Conservation (phyloP, 1,140 invertebrate genomes). For the Dryas iulia region DNA sequence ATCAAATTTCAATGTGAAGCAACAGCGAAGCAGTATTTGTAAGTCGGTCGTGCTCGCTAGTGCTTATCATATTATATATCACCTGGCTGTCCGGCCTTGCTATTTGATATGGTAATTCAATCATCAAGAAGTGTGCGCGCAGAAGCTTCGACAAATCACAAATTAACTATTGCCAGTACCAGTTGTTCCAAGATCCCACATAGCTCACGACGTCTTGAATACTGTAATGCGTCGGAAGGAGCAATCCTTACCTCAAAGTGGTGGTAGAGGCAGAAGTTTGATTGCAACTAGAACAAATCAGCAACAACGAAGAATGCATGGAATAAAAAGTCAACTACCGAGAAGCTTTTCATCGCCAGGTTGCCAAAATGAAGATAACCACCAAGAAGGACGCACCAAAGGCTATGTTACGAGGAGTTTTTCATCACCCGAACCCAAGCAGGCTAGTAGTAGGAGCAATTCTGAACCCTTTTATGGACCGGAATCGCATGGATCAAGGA, state of each 20-base stretch:
- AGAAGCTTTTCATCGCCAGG: constrained; percentile 67
- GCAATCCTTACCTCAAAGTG: constrained; percentile 34
- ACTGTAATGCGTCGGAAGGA: constrained; percentile 64
- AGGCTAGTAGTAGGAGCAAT: constrained; percentile 46
- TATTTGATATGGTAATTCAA: constrained; percentile 66
- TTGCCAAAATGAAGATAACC: constrained; percentile 45
- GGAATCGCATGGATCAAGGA: constrained; percentile 55
- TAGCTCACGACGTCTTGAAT: constrained; percentile 46
- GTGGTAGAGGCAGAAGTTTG: constrained; percentile 57
- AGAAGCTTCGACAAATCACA: constrained; percentile 56
- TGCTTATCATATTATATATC: constrained; percentile 71
- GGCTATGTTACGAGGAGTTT: constrained; percentile 59
- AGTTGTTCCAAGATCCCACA: constrained; percentile 45
- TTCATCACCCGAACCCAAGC: constrained; percentile 64
- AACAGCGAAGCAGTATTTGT: constrained; percentile 44
- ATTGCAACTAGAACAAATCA: constrained; percentile 66
- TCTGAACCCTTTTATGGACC: constrained; percentile 56
- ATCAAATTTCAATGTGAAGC: constrained; percentile 43
- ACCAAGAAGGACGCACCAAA: constrained; percentile 37
- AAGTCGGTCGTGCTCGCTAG: constrained; percentile 63
- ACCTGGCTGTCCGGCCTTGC: constrained; percentile 63
- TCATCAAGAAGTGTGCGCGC: constrained; percentile 54
- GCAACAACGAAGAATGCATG: constrained; percentile 57
- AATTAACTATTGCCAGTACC: constrained; percentile 42
- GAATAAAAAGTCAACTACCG: constrained; percentile 51